Evolutionary conservation across 2,113 vertebrate species (phyloP), one percentile per base, ranked within the genome.

Genomic region (Phyllopteryx taeniolatus): DNA sequence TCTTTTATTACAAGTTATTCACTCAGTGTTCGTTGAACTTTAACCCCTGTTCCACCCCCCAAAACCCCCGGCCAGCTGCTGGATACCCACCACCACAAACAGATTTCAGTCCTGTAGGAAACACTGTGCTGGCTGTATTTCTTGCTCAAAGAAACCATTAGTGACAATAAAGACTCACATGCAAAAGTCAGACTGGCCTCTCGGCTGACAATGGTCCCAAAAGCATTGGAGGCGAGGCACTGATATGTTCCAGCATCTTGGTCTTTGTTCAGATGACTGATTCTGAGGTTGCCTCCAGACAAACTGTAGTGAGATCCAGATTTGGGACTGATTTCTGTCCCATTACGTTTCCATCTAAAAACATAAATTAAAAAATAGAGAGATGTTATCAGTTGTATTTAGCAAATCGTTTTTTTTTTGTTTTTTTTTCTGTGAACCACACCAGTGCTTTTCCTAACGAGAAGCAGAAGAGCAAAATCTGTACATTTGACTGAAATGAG

Each of bases 171-270:
- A 53, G 80, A 97, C 97, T 98, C 85, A 98, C 97, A 99, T 59
- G 97, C 96, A 88, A 99, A 99, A 81, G 95, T 96, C 73, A 99
- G 94, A 76, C 90, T 93, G 65, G 96, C 96, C 88, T 97, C 95
- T 86, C 94, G 93, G 92, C 97, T 98, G 83, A 98, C 89, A 1
- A 98, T 92, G 2, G 96, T 98, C 87, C 98, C 98, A 0, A 98
- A 95, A 0, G 95, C 93, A 87, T 98, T 99, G 89, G 95, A 94
- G 77, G 96, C 96, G 70, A 96, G 91, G 88, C 98, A 99, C 88
- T 98, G 98, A 90, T 98, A 99, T 0, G 87, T 96, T 33, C 98
- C 97, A 68, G 94, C 83, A 68, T 99, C 96, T 70, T 91, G 94
- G 82, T 93, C 96, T 91, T 94, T 95, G 89, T 95, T 95, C 77